A percentile compares a stretch with the other conserved stretches of the same genome.
Conservation (phyloP, 37 sponge, comb jelly and placozoan species). For the Eunapius fragilis region DNA sequence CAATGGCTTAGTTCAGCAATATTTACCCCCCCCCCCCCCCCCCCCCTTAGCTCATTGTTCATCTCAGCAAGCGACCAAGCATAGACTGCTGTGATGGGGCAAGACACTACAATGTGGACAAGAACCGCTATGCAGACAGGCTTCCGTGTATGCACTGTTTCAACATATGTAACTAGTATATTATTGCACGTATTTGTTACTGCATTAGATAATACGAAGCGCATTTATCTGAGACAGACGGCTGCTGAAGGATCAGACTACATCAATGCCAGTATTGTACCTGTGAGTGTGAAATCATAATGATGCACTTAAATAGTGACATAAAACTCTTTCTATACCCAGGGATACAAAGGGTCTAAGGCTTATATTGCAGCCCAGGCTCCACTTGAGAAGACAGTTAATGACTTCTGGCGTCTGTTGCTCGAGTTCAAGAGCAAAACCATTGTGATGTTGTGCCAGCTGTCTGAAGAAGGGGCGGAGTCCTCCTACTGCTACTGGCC, state of each 20-base stretch:
- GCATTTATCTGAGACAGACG: conserved; percentile 56
- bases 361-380: conserved; percentile 67
- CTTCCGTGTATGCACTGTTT: conserved; percentile 33
- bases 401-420: conserved; percentile 60
- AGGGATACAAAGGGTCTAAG: conserved; percentile 73
- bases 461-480: conserved; percentile 46
- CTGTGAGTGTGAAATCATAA: conserved; percentile 35
- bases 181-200: neutral
- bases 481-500: conserved; percentile 55
- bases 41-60: conserved; percentile 43
- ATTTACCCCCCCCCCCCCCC: too few species aligned
- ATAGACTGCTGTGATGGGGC: conserved; percentile 52
- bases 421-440: conserved; percentile 57
- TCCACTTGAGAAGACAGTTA: conserved; percentile 49
- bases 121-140: conserved; percentile 55
- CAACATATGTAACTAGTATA: neutral
- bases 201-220: conserved; percentile 34
- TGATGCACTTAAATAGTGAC: too few species aligned
- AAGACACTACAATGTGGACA: conserved; percentile 54
- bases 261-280: conserved; percentile 76
- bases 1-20: too few species aligned
- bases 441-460: conserved; percentile 50
- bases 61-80: conserved; percentile 51
- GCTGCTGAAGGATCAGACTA: conserved; percentile 65
- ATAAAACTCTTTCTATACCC: too few species aligned